A percentile compares a stretch with the other conserved stretches of the same genome.
Evolutionary conservation across 2,113 vertebrate species (phyloP).

Genomic region (Pelusios castaneus): DNA sequence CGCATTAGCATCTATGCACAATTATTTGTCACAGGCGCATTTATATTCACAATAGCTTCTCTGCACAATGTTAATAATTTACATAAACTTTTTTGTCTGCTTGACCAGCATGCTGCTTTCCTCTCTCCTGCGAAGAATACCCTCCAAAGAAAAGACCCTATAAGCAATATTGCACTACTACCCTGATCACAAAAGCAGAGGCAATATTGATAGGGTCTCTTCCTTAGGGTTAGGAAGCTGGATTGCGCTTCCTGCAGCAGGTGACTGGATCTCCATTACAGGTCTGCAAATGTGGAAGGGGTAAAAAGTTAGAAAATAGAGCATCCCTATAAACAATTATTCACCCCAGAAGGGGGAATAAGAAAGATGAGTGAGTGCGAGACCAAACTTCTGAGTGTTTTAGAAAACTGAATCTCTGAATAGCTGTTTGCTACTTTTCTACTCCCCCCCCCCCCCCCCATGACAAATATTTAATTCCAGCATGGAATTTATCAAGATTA

Average conservation of each 20-base stretch:
- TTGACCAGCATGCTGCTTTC: conserved; percentile 28
- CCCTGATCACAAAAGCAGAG: conserved; percentile 89
- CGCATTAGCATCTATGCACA: background rate
- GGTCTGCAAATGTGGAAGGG: conserved; percentile 73
- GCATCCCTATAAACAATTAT: background rate
- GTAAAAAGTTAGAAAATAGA: conserved; percentile 69
- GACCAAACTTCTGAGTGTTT: background rate
- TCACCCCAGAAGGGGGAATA: background rate
- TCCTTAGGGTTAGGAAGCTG: conserved; percentile 80
- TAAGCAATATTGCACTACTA: conserved; percentile 99
- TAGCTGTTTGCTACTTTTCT: rapidly evolving
- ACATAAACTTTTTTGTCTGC: conserved; percentile 41
- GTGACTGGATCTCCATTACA: conserved; percentile 52
- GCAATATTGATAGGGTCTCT: conserved; percentile 94
- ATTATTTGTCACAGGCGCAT: conserved; percentile 29
- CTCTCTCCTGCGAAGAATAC: conserved; percentile 66
- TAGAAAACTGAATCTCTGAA: background rate
- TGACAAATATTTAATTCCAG: background rate
- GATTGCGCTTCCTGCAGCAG: conserved; percentile 61
- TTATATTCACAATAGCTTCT: background rate
- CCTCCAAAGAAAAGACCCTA: conserved; percentile 92
- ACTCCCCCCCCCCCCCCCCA: background rate
- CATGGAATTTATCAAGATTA: background rate
- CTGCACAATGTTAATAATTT: background rate
- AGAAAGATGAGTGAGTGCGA: background rate